Evolutionary conservation across 2,888 invertebrate species (phyloP).

Genomic region (Netelia inedita): DNA sequence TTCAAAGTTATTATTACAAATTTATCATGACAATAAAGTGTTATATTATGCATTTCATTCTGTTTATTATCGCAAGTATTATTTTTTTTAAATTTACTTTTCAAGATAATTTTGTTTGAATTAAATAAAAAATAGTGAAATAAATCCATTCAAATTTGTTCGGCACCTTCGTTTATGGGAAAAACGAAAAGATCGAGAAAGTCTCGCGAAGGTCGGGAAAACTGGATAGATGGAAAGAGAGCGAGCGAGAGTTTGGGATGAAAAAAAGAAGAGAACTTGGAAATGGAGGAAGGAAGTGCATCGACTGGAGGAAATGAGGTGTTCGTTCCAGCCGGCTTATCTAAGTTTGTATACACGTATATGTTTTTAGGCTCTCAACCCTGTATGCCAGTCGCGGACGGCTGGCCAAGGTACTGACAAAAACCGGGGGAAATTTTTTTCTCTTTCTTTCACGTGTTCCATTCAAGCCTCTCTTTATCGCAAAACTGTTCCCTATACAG

Average conservation of each 20-base stretch:
- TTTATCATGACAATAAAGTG: no score
- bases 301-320: slow-evolving; percentile 78
- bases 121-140: no score
- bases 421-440: neutral
- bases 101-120: no score
- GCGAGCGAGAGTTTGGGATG: slow-evolving; percentile 16
- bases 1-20: no score
- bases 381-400: neutral
- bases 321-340: slow-evolving; percentile 73
- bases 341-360: slow-evolving; percentile 23
- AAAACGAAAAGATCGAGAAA: slow-evolving; percentile 35
- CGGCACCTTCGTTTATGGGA: slow-evolving; percentile 4
- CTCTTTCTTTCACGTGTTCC: neutral
- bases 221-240: slow-evolving; percentile 21
- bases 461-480: no score
- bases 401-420: neutral
- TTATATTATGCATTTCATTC: no score
- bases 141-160: no score
- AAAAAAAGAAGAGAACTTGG: slow-evolving; percentile 55
- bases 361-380: slow-evolving; percentile 29
- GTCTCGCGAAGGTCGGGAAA: neutral
- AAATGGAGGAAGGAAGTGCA: slow-evolving; percentile 78
- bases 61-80: no score
- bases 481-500: no score
- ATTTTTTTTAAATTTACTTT: no score